Evolutionary conservation across 2,888 invertebrate genomes (phyloP).

Genomic region (Mantis religiosa): DNA sequence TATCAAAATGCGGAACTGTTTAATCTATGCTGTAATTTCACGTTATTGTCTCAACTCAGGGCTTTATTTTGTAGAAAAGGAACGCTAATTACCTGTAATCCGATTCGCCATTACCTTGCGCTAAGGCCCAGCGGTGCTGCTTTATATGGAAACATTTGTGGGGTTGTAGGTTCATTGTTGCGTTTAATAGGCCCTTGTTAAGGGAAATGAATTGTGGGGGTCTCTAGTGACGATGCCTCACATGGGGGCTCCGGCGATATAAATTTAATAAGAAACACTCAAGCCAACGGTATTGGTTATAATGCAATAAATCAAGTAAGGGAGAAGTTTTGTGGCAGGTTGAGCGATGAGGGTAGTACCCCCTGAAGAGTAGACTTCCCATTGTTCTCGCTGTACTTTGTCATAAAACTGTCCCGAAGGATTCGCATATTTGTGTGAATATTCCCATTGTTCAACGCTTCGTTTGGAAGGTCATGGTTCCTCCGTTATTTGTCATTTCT

Average conservation of each 20-base stretch:
- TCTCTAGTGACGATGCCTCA: background rate
- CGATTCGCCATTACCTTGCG: too few species aligned
- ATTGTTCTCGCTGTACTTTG: background rate
- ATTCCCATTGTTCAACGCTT: slow-evolving; percentile 1
- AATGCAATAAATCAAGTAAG: background rate
- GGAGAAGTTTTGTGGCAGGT: background rate
- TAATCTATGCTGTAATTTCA: too few species aligned
- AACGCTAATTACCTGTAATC: too few species aligned
- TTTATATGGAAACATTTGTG: too few species aligned
- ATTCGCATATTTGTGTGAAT: background rate
- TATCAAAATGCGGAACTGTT: too few species aligned
- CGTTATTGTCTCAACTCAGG: too few species aligned
- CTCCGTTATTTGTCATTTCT: background rate
- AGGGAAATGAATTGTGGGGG: background rate
- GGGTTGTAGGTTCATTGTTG: background rate
- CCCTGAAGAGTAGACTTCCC: background rate
- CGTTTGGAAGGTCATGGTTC: background rate
- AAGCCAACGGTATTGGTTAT: background rate
- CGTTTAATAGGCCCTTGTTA: background rate
- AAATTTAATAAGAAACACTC: background rate
- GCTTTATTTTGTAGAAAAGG: too few species aligned
- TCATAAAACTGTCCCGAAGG: background rate
- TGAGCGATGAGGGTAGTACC: background rate
- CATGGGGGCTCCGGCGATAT: background rate
- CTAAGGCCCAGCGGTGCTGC: too few species aligned